Evolutionary conservation across 1,140 invertebrate species (phyloP).

Genomic region (Eufriesea mexicana): DNA sequence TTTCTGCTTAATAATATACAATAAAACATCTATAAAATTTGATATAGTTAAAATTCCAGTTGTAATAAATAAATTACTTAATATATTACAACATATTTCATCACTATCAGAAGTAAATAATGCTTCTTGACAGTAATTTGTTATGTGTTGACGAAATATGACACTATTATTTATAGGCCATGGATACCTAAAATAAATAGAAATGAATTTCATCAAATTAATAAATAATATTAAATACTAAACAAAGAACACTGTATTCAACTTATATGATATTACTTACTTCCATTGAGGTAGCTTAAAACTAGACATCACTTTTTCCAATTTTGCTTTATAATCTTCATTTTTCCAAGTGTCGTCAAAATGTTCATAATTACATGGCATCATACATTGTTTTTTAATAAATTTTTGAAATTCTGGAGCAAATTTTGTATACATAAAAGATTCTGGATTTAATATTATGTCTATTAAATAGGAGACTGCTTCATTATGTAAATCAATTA

Average conservation of each 20-base stretch:
- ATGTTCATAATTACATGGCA: slow-evolving; percentile 83
- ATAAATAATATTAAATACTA: not conserved
- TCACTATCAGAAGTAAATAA: slow-evolving; percentile 65
- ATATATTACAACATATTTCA: slow-evolving; percentile 65
- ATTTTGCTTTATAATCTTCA: slow-evolving; percentile 67
- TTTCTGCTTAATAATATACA: slow-evolving; percentile 75
- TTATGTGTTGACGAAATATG: slow-evolving; percentile 65
- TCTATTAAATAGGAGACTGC: slow-evolving; percentile 84
- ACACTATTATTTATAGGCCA: slow-evolving; percentile 75
- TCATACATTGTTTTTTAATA: slow-evolving; percentile 71
- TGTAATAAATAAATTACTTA: slow-evolving; percentile 73
- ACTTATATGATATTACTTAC: slow-evolving; percentile 63
- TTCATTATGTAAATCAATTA: slow-evolving; percentile 86
- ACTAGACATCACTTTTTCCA: slow-evolving; percentile 69
- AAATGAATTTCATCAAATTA: slow-evolving; percentile 37
- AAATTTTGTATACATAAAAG: slow-evolving; percentile 80
- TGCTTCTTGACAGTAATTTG: slow-evolving; percentile 70
- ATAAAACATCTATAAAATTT: slow-evolving; percentile 73
- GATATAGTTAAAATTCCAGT: slow-evolving; percentile 60
- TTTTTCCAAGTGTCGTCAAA: slow-evolving; percentile 83
- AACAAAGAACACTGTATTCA: not conserved
- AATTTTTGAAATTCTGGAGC: slow-evolving; percentile 82
- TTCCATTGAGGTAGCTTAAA: slow-evolving; percentile 77
- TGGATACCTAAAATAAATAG: slow-evolving; percentile 67
- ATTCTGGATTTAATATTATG: slow-evolving; percentile 84